Conservation (phyloP, 2,888 invertebrate genomes). For the Micoletzkya japonica region DNA sequence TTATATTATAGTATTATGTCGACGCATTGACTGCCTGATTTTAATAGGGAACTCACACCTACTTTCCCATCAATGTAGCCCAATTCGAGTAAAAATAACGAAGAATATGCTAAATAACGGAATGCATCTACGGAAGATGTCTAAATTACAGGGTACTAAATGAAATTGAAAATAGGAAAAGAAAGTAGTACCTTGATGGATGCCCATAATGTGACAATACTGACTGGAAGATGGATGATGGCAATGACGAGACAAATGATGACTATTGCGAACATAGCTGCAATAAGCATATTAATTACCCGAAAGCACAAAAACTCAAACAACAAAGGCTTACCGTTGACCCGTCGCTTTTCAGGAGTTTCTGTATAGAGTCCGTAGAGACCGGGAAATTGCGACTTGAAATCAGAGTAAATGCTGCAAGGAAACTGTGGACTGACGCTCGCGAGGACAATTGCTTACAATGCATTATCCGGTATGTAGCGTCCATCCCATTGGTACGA, state of each 20-base stretch:
- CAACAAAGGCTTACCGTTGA: conserved; percentile 48
- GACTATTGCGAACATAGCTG: conserved; percentile 60
- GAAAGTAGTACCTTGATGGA: conserved; percentile 41
- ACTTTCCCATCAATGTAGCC: no score
- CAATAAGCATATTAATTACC: background rate
- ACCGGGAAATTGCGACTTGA: conserved; percentile 61
- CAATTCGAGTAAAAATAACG: no score
- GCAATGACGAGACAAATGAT: conserved; percentile 51
- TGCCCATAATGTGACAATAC: conserved; percentile 51
- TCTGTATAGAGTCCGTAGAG: conserved; percentile 59
- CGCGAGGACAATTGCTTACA: conserved; percentile 36
- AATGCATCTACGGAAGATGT: no score
- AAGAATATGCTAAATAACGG: no score
- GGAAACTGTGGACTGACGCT: background rate
- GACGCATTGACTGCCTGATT: no score
- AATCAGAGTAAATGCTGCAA: conserved; percentile 53
- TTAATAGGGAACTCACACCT: no score
- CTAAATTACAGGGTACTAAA: no score
- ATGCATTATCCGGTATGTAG: conserved; percentile 53
- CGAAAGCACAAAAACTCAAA: background rate
- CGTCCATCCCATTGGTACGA: conserved; percentile 57
- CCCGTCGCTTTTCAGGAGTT: conserved; percentile 56
- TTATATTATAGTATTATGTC: no score
- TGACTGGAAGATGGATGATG: conserved; percentile 51
- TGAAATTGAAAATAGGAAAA: background rate